A percentile compares a stretch with the other conserved stretches of the same genome.
Conservation (phyloP, 1,140 invertebrate genomes). For the Aphelenchoides besseyi region DNA sequence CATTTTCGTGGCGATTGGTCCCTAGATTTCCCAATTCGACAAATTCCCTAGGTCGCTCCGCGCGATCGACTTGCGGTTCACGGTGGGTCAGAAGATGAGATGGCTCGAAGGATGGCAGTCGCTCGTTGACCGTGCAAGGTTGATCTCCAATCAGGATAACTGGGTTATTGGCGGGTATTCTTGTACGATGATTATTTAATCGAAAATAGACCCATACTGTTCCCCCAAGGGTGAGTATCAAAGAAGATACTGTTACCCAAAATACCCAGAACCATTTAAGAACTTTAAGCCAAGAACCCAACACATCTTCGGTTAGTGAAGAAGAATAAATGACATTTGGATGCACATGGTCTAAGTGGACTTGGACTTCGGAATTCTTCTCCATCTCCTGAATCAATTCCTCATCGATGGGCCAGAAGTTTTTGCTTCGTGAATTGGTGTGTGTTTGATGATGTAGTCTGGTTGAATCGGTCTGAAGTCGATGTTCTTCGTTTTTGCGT, state of each 20-base stretch:
- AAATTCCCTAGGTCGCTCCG: too few species aligned
- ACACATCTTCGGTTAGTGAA: background rate
- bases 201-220: too few species aligned
- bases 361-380: background rate
- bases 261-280: background rate
- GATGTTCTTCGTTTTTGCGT: background rate
- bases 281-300: background rate
- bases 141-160: too few species aligned
- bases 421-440: background rate
- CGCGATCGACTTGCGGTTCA: too few species aligned
- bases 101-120: too few species aligned
- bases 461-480: background rate
- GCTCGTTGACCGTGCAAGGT: too few species aligned
- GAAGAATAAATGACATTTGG: background rate
- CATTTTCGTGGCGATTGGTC: too few species aligned
- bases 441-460: background rate
- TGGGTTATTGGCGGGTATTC: too few species aligned
- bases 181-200: too few species aligned
- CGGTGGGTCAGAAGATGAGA: too few species aligned
- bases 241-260: background rate
- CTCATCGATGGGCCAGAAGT: background rate
- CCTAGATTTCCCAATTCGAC: too few species aligned
- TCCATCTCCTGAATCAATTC: background rate
- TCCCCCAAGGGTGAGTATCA: background rate
- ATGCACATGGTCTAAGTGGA: background rate